These are phyloP conservation scores for Gobiocypris rarus DNA, from an alignment of 2,113 vertebrate species.

Conservation along the genomic window DNA sequence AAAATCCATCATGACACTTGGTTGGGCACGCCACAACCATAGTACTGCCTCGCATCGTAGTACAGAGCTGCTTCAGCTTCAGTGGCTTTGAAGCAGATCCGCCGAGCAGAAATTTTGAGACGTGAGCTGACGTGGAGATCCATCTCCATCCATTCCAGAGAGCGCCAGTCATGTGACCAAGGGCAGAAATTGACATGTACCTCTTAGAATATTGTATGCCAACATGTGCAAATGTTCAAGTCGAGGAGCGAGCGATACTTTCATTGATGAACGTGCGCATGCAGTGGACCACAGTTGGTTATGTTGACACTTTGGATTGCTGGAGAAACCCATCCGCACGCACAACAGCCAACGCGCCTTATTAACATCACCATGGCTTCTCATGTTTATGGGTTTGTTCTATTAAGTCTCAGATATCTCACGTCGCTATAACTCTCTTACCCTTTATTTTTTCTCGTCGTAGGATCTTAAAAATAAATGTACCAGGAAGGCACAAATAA, in stretches of 20 bases:
- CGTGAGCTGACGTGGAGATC: conserved; percentile 99
- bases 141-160: conserved; percentile 98
- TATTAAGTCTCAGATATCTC: conserved; percentile 1
- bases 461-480: neutral
- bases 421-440: neutral
- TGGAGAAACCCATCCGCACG: conserved; percentile 25
- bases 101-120: conserved; percentile 96
- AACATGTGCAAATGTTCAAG: conserved; percentile 66
- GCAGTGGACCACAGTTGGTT: neutral
- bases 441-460: neutral
- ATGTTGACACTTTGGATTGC: conserved; percentile 25
- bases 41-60: conserved; percentile 89
- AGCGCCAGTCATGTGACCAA: conserved; percentile 98
- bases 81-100: conserved; percentile 96
- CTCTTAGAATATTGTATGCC: conserved; percentile 63
- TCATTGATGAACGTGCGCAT: conserved; percentile 7
- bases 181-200: conserved; percentile 97
- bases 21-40: conserved; percentile 85
- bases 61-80: conserved; percentile 83
- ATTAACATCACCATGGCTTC: neutral
- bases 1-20: conserved; percentile 97
- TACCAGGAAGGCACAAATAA: neutral
- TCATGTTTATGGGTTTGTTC: conserved; percentile 9
- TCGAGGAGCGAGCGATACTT: conserved; percentile 60
- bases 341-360: conserved; percentile 4